Percentiles rank a stretch among this genome's conserved stretches.
Evolutionary conservation across 1,140 invertebrate species (phyloP).

Genomic region (Holcopasites calliopsidis): DNA sequence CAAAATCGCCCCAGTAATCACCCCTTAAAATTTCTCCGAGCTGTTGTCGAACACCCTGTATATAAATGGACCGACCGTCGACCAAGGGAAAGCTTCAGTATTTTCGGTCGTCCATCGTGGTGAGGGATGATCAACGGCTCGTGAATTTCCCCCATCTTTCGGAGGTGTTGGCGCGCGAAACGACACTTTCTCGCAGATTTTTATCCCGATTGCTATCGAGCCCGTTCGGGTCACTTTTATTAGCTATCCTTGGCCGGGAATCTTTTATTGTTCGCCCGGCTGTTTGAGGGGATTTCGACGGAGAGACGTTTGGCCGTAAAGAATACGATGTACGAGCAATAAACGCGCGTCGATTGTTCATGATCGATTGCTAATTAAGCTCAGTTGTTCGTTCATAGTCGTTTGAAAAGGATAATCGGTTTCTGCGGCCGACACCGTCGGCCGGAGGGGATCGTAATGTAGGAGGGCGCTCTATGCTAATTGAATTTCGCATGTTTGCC

Average conservation of each 20-base stretch:
- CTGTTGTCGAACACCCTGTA: too few relatives aligned
- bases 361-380: slow-evolving; percentile 7
- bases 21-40: too few relatives aligned
- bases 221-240: not conserved
- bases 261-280: not conserved
- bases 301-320: not conserved
- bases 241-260: too few relatives aligned
- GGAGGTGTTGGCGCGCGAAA: too few relatives aligned
- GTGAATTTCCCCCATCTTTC: not conserved
- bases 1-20: too few relatives aligned
- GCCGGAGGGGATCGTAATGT: not conserved
- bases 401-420: not conserved
- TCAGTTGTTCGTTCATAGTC: not conserved
- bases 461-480: not conserved
- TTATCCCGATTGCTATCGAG: not conserved
- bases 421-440: not conserved
- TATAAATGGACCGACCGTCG: too few relatives aligned
- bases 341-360: not conserved
- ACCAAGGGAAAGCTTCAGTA: not conserved
- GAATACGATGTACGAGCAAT: not conserved
- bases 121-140: too few relatives aligned
- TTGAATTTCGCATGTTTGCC: not conserved
- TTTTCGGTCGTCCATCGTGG: not conserved
- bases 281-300: not conserved
- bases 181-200: not conserved